Evolutionary conservation across 2,113 vertebrate species (phyloP).

Genomic region (Urocitellus parryii): DNA sequence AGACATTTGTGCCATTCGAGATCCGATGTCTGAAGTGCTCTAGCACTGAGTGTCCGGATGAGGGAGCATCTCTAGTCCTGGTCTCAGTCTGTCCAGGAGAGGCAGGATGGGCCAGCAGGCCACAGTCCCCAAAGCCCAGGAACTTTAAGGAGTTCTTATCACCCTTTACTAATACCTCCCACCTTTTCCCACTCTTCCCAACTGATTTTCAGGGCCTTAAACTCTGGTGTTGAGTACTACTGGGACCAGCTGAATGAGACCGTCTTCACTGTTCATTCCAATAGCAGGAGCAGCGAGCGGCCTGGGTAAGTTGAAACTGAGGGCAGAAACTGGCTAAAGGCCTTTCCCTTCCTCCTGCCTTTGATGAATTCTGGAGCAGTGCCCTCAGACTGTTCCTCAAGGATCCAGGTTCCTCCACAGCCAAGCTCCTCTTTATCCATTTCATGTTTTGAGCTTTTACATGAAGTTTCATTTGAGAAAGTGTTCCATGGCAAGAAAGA

Average conservation of each 20-base stretch:
- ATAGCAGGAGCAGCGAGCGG: constrained; percentile 92
- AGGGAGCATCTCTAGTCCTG: neutral
- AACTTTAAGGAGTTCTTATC: neutral
- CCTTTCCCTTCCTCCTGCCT: neutral
- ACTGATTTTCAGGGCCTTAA: constrained; percentile 92
- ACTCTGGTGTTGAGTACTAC: constrained; percentile 94
- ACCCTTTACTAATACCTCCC: neutral
- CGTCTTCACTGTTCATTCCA: constrained; percentile 94
- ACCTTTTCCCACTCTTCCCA: constrained; percentile 58
- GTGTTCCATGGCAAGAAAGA: neutral
- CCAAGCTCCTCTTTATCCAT: neutral
- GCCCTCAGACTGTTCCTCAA: neutral
- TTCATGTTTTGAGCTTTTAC: neutral
- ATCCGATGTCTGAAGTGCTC: no score
- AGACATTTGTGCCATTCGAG: neutral
- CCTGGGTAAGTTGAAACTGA: constrained; percentile 90
- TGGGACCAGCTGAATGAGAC: constrained; percentile 95
- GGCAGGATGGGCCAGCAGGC: neutral
- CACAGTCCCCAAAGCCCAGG: neutral
- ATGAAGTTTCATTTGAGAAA: neutral
- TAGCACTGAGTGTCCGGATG: neutral
- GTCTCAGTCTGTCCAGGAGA: neutral
- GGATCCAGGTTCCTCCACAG: neutral
- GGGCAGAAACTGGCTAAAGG: neutral
- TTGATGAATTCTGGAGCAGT: neutral